A percentile compares a stretch with the other conserved stretches of the same genome.
Conservation (phyloP, 2,888 invertebrate genomes). For the Xestia ashworthii region DNA sequence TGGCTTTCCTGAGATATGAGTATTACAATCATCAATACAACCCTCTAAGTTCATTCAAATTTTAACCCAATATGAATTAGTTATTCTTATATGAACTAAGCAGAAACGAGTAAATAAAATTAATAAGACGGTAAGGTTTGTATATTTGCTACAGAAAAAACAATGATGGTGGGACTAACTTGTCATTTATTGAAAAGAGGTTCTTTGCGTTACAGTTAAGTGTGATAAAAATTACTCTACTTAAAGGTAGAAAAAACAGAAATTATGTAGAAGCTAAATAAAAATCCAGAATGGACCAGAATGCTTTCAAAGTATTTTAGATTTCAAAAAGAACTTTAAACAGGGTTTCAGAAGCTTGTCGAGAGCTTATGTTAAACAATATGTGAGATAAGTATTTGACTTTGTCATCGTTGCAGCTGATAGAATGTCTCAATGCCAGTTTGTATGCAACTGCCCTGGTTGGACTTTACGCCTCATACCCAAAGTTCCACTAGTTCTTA, state of each 20-base stretch:
- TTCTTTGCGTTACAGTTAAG: background rate
- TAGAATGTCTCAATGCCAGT: background rate
- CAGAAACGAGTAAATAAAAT: slow-evolving; percentile 3
- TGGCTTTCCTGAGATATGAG: too few relatives aligned
- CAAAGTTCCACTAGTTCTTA: background rate
- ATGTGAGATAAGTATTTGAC: background rate
- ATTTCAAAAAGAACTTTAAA: background rate
- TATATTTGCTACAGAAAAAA: background rate
- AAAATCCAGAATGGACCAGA: background rate
- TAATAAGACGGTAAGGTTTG: background rate
- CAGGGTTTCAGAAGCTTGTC: background rate
- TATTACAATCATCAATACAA: too few relatives aligned
- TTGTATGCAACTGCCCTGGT: background rate
- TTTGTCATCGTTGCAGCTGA: background rate
- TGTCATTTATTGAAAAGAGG: background rate
- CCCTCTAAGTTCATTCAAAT: too few relatives aligned
- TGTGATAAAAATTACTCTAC: background rate
- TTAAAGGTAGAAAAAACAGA: background rate
- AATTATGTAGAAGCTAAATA: background rate
- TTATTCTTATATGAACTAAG: background rate
- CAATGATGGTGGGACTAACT: background rate
- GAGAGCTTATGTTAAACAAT: background rate
- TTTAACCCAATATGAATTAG: too few relatives aligned
- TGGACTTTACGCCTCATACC: background rate
- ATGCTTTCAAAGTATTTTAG: background rate